A percentile compares a stretch with the other conserved stretches of the same genome.
Evolutionary conservation across 1,140 invertebrate genomes (phyloP).

Genomic region (Heterodera schachtii): DNA sequence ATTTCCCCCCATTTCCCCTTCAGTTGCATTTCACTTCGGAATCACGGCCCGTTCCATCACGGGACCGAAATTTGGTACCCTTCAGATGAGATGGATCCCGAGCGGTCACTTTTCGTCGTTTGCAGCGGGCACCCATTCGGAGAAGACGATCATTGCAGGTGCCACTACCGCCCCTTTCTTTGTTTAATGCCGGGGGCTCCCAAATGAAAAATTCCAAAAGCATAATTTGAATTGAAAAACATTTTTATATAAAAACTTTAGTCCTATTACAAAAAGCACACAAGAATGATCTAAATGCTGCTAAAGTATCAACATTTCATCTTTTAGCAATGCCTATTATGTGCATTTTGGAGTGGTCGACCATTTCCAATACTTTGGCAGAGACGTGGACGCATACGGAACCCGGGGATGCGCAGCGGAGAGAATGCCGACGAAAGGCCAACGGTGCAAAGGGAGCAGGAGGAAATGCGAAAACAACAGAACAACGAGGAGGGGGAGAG

Average conservation of each 20-base stretch:
- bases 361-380: conserved; percentile 52
- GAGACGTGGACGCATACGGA: conserved; percentile 45
- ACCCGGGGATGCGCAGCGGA: conserved; percentile 34
- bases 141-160: conserved; percentile 51
- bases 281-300: too few species aligned
- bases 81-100: conserved; percentile 26
- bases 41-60: conserved; percentile 54
- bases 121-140: conserved; percentile 46
- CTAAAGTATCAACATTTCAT: too few species aligned
- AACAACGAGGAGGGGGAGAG: neutral
- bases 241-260: neutral
- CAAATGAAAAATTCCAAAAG: neutral
- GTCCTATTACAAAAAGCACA: too few species aligned
- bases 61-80: conserved; percentile 58
- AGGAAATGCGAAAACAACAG: conserved; percentile 2
- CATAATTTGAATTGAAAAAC: neutral
- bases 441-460: neutral
- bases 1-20: neutral
- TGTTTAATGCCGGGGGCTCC: neutral
- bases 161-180: neutral
- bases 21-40: conserved; percentile 35
- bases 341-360: conserved; percentile 51
- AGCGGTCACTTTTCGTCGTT: conserved; percentile 36
- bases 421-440: neutral
- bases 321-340: conserved; percentile 48